Percentiles rank a stretch among this genome's conserved stretches.
Evolutionary conservation across 2,888 invertebrate genomes (phyloP).

Genomic region (Cataglyphis altisquamis): DNA sequence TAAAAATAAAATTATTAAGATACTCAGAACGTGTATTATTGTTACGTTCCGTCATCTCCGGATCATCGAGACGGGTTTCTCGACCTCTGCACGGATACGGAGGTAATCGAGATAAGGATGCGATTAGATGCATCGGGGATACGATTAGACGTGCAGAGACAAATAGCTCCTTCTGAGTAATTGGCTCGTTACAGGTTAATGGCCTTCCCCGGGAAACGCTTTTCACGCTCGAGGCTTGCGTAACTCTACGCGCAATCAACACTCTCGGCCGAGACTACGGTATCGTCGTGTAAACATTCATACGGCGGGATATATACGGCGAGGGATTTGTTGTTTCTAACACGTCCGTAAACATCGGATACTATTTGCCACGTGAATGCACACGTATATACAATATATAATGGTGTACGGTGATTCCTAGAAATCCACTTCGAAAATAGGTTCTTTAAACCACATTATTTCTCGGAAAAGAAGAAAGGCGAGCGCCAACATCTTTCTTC

Average conservation of each 20-base stretch:
- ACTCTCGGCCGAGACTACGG: neutral
- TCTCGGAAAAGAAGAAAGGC: neutral
- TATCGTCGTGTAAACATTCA: conserved; percentile 21
- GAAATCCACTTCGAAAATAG: neutral
- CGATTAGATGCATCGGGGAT: conserved; percentile 28
- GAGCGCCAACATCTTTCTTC: neutral
- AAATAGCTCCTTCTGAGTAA: conserved; percentile 59
- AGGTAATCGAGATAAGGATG: neutral
- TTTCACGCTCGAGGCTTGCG: conserved; percentile 1
- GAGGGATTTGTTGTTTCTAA: neutral
- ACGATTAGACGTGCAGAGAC: conserved; percentile 54
- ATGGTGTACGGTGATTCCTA: neutral
- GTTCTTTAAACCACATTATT: neutral
- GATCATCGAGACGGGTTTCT: neutral
- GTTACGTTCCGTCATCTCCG: neutral
- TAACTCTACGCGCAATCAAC: conserved; percentile 9
- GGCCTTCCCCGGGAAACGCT: neutral
- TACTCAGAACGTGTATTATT: neutral
- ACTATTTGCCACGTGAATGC: conserved; percentile 5
- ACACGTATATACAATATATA: too few species aligned
- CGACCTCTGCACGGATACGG: neutral
- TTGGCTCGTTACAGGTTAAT: conserved; percentile 40
- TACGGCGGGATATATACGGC: neutral
- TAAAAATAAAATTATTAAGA: neutral
- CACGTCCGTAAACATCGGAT: neutral